Percentiles rank a stretch among this genome's conserved stretches.
Conservation (phyloP, 2,888 invertebrate species). For the Nymphalis polychloros region DNA sequence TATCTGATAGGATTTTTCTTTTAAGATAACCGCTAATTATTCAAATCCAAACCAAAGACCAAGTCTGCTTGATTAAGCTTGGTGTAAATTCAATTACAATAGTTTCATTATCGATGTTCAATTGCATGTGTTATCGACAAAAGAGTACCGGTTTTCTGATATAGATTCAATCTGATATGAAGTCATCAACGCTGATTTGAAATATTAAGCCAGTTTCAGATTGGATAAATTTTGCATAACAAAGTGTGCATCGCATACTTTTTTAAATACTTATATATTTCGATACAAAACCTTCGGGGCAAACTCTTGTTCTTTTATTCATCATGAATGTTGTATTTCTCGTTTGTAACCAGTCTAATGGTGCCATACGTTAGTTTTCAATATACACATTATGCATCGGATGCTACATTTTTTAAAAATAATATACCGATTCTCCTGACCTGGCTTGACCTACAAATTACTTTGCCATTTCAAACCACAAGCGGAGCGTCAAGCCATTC, state of each 20-base stretch:
- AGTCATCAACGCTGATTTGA: constrained; percentile 58
- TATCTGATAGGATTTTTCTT: no score
- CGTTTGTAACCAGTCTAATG: constrained; percentile 63
- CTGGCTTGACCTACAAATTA: constrained; percentile 22
- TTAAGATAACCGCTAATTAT: no score
- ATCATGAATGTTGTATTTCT: constrained; percentile 70
- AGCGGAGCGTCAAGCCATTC: constrained; percentile 14
- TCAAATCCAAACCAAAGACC: no score
- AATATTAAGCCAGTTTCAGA: constrained; percentile 62
- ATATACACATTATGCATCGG: constrained; percentile 15
- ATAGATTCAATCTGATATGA: constrained; percentile 43
- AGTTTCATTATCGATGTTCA: constrained; percentile 15
- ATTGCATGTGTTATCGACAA: constrained; percentile 45
- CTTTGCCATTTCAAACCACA: constrained; percentile 16
- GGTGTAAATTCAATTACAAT: constrained; percentile 26
- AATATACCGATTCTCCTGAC: constrained; percentile 12
- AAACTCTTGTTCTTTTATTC: constrained; percentile 68
- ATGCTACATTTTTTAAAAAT: background rate
- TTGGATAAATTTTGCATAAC: constrained; percentile 69
- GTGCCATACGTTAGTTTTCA: constrained; percentile 63
- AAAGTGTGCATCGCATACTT: constrained; percentile 43
- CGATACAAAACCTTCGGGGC: constrained; percentile 57
- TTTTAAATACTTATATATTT: constrained; percentile 34
- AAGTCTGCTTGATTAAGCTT: background rate
- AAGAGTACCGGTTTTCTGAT: constrained; percentile 54